Percentiles rank a stretch among this genome's conserved stretches.
These are phyloP conservation scores for Scaptomyza flava DNA, from an alignment of 2,888 invertebrate genomes.

Conservation along the genomic window DNA sequence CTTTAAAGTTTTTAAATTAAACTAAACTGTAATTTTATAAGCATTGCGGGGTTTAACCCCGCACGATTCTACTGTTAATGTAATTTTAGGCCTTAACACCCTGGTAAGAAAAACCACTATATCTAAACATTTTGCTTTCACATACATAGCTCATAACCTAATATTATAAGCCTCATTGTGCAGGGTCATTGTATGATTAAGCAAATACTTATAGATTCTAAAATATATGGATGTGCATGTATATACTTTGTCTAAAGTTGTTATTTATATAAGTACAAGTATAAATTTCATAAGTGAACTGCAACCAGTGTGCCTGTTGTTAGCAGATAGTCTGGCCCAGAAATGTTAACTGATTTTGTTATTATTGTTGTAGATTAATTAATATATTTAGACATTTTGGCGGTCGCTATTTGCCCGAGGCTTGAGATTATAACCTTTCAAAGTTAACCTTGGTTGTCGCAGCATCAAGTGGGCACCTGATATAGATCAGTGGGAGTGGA, in stretches of 20 bases:
- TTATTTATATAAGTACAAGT: slow-evolving; percentile 22
- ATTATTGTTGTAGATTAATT: slow-evolving; percentile 58
- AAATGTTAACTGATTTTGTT: slow-evolving; percentile 51
- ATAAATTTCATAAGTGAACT: slow-evolving; percentile 12
- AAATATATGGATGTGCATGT: neutral
- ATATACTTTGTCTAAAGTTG: neutral
- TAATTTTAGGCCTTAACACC: neutral
- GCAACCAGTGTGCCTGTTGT: slow-evolving; percentile 56
- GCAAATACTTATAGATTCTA: slow-evolving; percentile 3
- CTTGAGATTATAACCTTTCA: slow-evolving; percentile 59
- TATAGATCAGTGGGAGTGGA: slow-evolving; percentile 73
- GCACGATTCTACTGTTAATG: neutral
- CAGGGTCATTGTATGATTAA: slow-evolving; percentile 37
- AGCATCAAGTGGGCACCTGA: slow-evolving; percentile 46
- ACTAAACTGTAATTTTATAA: too few relatives aligned
- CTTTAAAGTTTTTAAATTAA: too few relatives aligned
- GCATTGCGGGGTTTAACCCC: too few relatives aligned
- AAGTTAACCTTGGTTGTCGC: slow-evolving; percentile 56
- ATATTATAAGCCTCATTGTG: slow-evolving; percentile 17
- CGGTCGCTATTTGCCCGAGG: slow-evolving; percentile 62
- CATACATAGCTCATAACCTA: slow-evolving; percentile 1
- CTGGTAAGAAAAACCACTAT: neutral
- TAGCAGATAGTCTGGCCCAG: slow-evolving; percentile 26
- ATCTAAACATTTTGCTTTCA: slow-evolving; percentile 11
- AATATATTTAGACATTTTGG: slow-evolving; percentile 69